Conservation (phyloP, 2,797 vertebrate species). For the Danionella dracula region DNA sequence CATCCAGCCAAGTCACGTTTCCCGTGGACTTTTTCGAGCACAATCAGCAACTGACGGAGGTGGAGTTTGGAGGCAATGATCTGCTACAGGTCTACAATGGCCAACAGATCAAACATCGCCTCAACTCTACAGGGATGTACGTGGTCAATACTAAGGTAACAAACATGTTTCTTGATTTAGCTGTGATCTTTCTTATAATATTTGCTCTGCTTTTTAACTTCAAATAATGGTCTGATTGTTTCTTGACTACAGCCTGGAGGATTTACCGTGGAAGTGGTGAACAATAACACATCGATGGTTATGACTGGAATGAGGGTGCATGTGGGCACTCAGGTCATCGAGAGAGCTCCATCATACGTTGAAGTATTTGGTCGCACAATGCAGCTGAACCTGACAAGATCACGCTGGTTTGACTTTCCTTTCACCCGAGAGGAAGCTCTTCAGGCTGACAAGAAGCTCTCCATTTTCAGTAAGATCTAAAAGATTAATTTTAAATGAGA, state of each 20-base stretch:
- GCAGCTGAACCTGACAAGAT: slow-evolving; percentile 92
- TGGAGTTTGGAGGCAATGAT: slow-evolving; percentile 96
- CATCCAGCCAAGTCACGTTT: slow-evolving; percentile 93
- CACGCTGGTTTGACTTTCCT: slow-evolving; percentile 97
- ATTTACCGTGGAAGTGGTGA: slow-evolving; percentile 90
- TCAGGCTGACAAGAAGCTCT: slow-evolving; percentile 96
- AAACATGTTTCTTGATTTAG: neutral
- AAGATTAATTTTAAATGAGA: too few species aligned
- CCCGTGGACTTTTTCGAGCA: slow-evolving; percentile 99
- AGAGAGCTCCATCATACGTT: slow-evolving; percentile 89
- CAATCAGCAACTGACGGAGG: slow-evolving; percentile 96
- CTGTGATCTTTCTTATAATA: neutral
- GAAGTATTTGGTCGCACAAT: slow-evolving; percentile 97
- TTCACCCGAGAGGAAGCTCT: slow-evolving; percentile 96
- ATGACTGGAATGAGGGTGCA: slow-evolving; percentile 98
- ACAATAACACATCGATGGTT: slow-evolving; percentile 97
- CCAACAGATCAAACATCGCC: slow-evolving; percentile 97
- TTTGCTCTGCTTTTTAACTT: neutral
- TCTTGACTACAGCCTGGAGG: slow-evolving; percentile 79
- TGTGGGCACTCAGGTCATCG: slow-evolving; percentile 92
- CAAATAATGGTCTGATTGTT: neutral
- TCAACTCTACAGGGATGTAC: slow-evolving; percentile 98
- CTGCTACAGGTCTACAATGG: slow-evolving; percentile 96
- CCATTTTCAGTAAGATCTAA: slow-evolving; percentile 85
- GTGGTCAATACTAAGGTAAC: slow-evolving; percentile 97